A percentile compares a stretch with the other conserved stretches of the same genome.
phyloP scores from a whole-genome alignment of 2,113 vertebrate species.

The Gallinago undulata region DNA sequence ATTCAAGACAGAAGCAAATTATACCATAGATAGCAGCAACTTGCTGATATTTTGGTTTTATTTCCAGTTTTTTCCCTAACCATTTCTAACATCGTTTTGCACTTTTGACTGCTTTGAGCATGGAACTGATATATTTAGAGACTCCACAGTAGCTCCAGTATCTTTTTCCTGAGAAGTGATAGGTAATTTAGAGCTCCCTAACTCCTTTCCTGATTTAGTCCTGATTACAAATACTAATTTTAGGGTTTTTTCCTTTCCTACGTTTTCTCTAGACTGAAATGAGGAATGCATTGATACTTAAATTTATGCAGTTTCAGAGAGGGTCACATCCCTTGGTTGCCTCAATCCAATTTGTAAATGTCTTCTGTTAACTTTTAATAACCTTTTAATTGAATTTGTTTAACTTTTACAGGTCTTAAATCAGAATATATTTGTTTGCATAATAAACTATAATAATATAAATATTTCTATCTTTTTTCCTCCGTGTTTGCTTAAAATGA shows the following conservation, averaged over 20 bases:
- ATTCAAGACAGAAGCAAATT: background rate
- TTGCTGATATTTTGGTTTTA: background rate
- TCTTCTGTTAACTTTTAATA: background rate
- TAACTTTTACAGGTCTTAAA: background rate
- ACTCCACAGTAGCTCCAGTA: background rate
- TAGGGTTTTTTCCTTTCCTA: background rate
- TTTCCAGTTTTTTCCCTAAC: background rate
- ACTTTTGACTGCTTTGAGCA: background rate
- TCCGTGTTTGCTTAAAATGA: background rate
- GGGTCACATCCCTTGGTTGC: background rate
- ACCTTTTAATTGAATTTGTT: background rate
- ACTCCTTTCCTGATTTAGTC: background rate
- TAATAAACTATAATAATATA: background rate
- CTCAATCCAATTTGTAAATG: background rate
- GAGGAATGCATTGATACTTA: background rate
- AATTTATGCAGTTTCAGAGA: background rate
- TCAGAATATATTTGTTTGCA: background rate
- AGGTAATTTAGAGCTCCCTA: background rate
- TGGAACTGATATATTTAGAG: background rate
- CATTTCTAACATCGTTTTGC: background rate
- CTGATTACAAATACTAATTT: background rate
- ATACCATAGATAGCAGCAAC: background rate
- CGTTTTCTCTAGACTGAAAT: background rate
- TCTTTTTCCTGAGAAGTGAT: background rate
- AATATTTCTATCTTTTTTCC: background rate